Evolutionary conservation across 2,888 invertebrate genomes (phyloP), one percentile per base, ranked within the genome.

Genomic region (Drosophila acutilabella): DNA sequence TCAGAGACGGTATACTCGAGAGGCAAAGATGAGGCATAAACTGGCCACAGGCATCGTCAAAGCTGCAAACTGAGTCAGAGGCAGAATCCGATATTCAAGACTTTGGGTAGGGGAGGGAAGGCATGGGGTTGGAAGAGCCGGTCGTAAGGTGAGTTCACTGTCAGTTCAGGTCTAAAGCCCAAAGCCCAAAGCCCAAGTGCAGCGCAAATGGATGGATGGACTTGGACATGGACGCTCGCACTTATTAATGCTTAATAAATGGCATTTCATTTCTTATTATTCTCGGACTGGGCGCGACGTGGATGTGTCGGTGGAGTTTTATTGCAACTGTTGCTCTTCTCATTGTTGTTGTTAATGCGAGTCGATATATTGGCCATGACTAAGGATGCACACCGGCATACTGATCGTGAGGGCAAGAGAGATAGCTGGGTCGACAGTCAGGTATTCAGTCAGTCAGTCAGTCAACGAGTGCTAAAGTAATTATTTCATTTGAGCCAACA

Each of bases 171-270:
- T 36, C 44, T 44, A 33, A 18, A 38, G 8, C 20, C 26, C 61
- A 52, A 48, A 59, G 73, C 52, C 36, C 64, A 52, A 48, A 59
- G 74, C 53, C 68, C 78, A 80, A 80, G 80, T 83, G 80, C 80
- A 76, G 66, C 61, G 77, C 77, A 73, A 80, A 80, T 82, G 81
- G 80, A 80, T 71, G 80, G 80, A 74, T 74, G 88, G 75, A 82
- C 58, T 61, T 54, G 71, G 69, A 82, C 58, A 66, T 54, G 71
- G 69, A 50, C 54, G 81, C 89, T 91, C 90, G 91, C 92, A 91
- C 92, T 91, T 91, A 91, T 91, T 91, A 92, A 91, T 91, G 91
- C 91, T 91, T 91, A 91, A 91, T 91, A 91, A 91, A 91, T 92
- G 91, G 91, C 91, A 92, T 91, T 91, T 91, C 91, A 91, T 91